phyloP scores from a whole-genome alignment of 2,113 vertebrate species.

The Crotalus tigris region DNA sequence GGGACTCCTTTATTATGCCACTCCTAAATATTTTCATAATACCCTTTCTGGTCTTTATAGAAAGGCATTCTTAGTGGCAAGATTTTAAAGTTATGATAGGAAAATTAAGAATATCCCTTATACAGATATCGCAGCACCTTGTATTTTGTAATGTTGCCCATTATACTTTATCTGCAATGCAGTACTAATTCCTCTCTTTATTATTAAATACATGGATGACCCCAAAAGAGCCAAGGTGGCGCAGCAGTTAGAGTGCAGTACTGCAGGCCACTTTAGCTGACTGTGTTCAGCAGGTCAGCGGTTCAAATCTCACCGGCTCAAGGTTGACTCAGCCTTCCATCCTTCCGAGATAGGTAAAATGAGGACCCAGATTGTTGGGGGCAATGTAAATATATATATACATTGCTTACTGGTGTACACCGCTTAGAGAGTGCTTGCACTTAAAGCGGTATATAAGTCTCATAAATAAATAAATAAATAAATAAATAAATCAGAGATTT shows the following conservation, averaged over 20 bases:
- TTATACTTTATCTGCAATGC: background rate
- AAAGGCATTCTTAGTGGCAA: background rate
- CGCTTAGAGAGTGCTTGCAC: no score
- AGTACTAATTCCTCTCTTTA: background rate
- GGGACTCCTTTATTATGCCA: background rate
- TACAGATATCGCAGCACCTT: background rate
- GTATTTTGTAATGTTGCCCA: background rate
- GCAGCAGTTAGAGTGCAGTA: no score
- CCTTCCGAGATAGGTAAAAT: no score
- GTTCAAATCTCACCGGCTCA: no score
- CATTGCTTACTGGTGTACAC: no score
- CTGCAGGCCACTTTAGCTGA: no score
- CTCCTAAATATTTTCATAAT: background rate
- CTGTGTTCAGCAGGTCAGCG: no score
- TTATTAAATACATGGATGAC: background rate
- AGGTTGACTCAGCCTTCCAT: no score
- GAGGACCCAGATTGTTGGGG: no score
- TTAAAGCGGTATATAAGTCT: no score
- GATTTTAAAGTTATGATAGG: background rate
- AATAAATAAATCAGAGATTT: background rate
- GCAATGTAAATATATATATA: no score
- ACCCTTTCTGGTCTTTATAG: background rate
- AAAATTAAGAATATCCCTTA: background rate
- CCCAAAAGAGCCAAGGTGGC: background rate
- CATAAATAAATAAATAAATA: no score